Evolutionary conservation across 1,140 invertebrate genomes (phyloP).

Genomic region (Caenorhabditis remanei): DNA sequence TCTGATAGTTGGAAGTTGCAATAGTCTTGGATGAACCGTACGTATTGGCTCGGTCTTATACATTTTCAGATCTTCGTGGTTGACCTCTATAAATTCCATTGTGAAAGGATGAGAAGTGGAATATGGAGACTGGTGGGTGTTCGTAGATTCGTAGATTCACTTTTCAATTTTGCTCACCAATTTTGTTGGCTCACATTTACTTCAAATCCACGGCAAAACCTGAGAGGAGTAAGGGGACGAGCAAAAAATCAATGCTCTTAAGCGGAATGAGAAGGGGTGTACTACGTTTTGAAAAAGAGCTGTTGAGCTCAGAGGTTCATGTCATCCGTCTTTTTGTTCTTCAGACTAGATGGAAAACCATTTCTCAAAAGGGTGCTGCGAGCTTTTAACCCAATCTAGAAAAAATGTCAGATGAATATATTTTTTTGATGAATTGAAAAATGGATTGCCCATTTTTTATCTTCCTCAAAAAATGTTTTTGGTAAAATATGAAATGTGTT

Average conservation of each 20-base stretch:
- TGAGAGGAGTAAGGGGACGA: background rate
- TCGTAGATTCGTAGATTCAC: too few species aligned
- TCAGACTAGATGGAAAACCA: background rate
- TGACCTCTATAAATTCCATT: background rate
- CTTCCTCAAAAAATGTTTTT: too few species aligned
- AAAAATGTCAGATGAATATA: too few species aligned
- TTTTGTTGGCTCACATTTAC: too few species aligned
- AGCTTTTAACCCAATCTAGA: too few species aligned
- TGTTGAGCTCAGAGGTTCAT: background rate
- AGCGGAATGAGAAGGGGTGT: slow-evolving; percentile 10
- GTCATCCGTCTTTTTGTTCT: background rate
- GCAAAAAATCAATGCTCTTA: slow-evolving; percentile 1
- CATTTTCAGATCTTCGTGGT: slow-evolving; percentile 3
- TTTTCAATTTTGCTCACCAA: too few species aligned
- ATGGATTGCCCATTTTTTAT: too few species aligned
- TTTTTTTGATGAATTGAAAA: too few species aligned
- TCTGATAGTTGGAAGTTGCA: background rate
- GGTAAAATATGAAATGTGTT: too few species aligned
- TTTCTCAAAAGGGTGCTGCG: background rate
- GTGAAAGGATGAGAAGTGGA: too few species aligned
- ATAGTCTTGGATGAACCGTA: background rate
- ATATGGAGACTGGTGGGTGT: too few species aligned
- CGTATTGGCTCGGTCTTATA: background rate
- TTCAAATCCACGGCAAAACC: too few species aligned
- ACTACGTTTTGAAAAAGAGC: background rate